These are phyloP conservation scores for Brachyptera risi DNA, from an alignment of 2,888 invertebrate species.

Conservation along the genomic window DNA sequence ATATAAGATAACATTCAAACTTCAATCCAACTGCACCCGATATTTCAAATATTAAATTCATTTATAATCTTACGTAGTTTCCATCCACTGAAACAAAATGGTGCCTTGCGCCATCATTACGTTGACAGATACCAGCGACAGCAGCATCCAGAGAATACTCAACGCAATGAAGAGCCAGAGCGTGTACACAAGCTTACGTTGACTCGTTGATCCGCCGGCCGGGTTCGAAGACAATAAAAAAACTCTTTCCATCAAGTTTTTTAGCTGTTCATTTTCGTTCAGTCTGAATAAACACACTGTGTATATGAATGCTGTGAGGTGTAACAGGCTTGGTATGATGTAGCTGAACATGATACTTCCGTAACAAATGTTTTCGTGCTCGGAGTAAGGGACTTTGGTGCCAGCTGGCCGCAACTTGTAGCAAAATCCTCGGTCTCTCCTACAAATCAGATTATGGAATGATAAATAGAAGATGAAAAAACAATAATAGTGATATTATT, in stretches of 20 bases:
- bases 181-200: constrained; percentile 63
- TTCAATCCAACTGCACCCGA: too few species aligned
- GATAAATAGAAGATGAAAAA: too few species aligned
- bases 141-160: constrained; percentile 65
- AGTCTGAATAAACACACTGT: constrained; percentile 69
- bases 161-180: constrained; percentile 69
- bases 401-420: constrained; percentile 10
- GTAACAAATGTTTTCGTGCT: constrained; percentile 60
- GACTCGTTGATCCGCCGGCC: constrained; percentile 60
- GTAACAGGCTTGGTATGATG: constrained; percentile 66
- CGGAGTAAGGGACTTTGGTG: constrained; percentile 30
- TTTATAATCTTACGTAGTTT: constrained; percentile 48
- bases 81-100: constrained; percentile 62
- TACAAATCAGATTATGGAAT: too few species aligned
- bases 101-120: constrained; percentile 60
- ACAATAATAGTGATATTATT: too few species aligned
- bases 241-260: constrained; percentile 77
- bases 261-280: constrained; percentile 76
- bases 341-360: constrained; percentile 69
- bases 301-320: constrained; percentile 68
- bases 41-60: constrained; percentile 1
- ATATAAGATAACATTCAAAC: too few species aligned
- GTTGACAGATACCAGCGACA: constrained; percentile 62
- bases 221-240: constrained; percentile 69
- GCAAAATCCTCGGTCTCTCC: constrained; percentile 41